Conservation (phyloP, 2,113 vertebrate species). For the Pelecanus crispus region DNA sequence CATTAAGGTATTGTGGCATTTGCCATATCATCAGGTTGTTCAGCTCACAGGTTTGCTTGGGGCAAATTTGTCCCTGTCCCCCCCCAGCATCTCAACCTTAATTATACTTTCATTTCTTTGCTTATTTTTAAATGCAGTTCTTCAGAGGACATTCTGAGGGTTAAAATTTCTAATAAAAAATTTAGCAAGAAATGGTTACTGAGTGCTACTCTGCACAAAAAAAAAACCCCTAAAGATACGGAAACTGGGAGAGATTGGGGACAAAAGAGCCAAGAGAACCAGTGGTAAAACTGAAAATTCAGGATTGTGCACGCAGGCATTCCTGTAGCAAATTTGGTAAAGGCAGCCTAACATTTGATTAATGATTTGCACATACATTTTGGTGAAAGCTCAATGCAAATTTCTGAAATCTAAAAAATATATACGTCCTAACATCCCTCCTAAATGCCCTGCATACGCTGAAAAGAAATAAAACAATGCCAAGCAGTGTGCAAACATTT, state of each 20-base stretch:
- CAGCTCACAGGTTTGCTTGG: not conserved
- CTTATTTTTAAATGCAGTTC: not conserved
- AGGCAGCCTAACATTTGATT: not conserved
- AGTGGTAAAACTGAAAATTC: not conserved
- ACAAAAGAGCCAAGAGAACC: not conserved
- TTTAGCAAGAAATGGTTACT: not conserved
- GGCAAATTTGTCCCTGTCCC: not conserved
- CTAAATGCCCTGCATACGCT: not conserved
- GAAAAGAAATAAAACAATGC: not conserved
- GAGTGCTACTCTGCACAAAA: not conserved
- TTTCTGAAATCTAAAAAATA: not conserved
- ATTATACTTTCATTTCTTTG: not conserved
- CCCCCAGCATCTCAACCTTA: not conserved
- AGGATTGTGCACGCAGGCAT: rapidly evolving
- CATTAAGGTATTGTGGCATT: not conserved
- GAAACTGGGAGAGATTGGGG: not conserved
- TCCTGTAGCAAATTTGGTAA: not conserved
- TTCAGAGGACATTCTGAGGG: not conserved
- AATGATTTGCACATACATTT: not conserved
- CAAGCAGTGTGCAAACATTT: not conserved
- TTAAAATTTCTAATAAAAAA: not conserved
- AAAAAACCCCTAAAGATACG: not conserved
- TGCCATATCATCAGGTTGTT: too few species aligned
- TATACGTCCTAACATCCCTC: rapidly evolving
- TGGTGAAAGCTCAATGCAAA: not conserved